These are phyloP conservation scores for Nymphalis c-album DNA, from an alignment of 2,888 invertebrate genomes.

Conservation along the genomic window DNA sequence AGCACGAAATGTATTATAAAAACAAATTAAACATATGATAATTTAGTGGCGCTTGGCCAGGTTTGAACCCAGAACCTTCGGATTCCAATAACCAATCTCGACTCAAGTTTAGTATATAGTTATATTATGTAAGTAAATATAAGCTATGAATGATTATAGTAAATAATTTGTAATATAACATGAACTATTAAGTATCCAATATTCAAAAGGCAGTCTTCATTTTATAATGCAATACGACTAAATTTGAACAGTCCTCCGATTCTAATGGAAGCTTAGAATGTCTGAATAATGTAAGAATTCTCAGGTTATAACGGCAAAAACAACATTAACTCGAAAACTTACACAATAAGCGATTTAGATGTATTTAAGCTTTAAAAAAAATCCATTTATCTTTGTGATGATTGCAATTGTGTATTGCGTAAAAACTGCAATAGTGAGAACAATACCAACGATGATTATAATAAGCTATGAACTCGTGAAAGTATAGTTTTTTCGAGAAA, in stretches of 20 bases:
- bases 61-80: too few relatives aligned
- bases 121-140: too few relatives aligned
- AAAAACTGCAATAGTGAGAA: conserved; percentile 33
- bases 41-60: too few relatives aligned
- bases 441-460: conserved; percentile 38
- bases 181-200: neutral
- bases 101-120: too few relatives aligned
- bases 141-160: too few relatives aligned
- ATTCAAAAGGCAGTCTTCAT: conserved; percentile 17
- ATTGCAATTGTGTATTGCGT: conserved; percentile 26
- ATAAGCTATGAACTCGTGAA: conserved; percentile 64
- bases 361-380: conserved; percentile 13
- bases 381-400: conserved; percentile 17
- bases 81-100: too few relatives aligned
- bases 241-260: neutral
- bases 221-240: conserved; percentile 10
- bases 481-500: conserved; percentile 60
- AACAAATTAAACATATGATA: too few relatives aligned
- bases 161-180: neutral
- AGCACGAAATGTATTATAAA: too few relatives aligned
- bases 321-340: conserved; percentile 9
- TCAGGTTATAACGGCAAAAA: conserved; percentile 6
- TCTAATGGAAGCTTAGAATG: conserved; percentile 1
- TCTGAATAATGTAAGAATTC: neutral
- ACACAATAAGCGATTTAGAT: conserved; percentile 21